Evolutionary conservation across 2,888 invertebrate genomes (phyloP).

Genomic region (Pseudolycoriella hygida): DNA sequence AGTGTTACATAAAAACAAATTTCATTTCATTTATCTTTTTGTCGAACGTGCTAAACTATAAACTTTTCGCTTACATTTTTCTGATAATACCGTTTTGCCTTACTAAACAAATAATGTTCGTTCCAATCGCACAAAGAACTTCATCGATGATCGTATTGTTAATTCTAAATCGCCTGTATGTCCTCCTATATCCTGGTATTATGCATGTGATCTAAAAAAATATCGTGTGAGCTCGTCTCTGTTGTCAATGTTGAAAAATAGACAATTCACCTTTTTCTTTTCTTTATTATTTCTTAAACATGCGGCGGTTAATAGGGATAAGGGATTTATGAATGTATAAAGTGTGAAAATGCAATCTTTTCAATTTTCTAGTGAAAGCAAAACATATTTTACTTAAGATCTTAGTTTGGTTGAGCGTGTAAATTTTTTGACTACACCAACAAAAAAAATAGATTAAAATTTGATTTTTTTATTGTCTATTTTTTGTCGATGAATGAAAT

Average conservation of each 20-base stretch:
- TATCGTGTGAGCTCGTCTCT: too few relatives aligned
- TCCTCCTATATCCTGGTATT: neutral
- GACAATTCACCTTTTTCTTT: neutral
- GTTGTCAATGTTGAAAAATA: neutral
- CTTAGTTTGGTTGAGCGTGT: constrained; percentile 8
- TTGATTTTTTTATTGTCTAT: too few relatives aligned
- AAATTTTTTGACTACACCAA: neutral
- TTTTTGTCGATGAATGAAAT: too few relatives aligned
- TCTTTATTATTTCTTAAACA: neutral
- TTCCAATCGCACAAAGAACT: neutral
- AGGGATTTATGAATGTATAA: neutral
- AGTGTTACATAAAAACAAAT: neutral
- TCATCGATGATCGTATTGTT: neutral
- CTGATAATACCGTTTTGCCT: neutral
- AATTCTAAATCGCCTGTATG: neutral
- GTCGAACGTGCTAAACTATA: neutral
- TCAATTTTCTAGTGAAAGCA: constrained; percentile 6
- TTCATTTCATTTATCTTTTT: neutral
- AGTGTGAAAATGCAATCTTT: neutral
- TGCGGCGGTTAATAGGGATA: neutral
- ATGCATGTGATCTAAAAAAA: too few relatives aligned
- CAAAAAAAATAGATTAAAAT: too few relatives aligned
- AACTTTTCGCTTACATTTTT: neutral
- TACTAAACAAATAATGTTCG: neutral
- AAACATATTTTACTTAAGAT: constrained; percentile 5